Evolutionary conservation across 2,797 vertebrate genomes (phyloP), one percentile per base, ranked within the genome.

Genomic region (Lithobates pipiens): DNA sequence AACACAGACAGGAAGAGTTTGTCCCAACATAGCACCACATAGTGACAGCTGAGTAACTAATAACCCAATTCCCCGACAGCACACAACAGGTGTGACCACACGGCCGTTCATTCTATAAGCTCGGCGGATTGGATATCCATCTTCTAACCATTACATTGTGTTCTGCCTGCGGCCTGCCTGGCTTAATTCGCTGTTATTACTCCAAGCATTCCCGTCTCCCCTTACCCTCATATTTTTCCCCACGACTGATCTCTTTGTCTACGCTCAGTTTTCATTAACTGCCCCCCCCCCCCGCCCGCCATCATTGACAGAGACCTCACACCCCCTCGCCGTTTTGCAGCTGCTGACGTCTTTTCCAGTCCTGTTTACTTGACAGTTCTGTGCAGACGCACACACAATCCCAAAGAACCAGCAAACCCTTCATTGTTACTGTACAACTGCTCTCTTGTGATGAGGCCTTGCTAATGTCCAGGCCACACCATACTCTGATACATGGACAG

Each of bases 281-380:
- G 29, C 42, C 78, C 68, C 15, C 44, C 27, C 29, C 21, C 32
- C 78, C 15, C n/a, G n/a, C n/a, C 21, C 16, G 29, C 44, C 67
- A 70, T 80, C 78, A 10, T 10, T 72, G 68, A 39, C 63, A 29
- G 76, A 78, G 63, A 25, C 77, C 63, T 70, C 77, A 50, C 78
- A 54, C 67, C 77, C 78, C 78, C 78, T 36, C 78, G 10, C 11
- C 11, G 34, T 50, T 67, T 71, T 44, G 46, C 78, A 72, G 68
- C 50, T 71, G 78, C 68, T 80, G 78, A 80, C 44, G 78, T 72
- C 78, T 80, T 71, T 80, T 29, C 68, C 78, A 34, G 67, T 25
- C 46, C 32, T 80, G 70, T 80, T 80, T 80, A 80, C 68, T 57
- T 69, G 36, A 32, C 11, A 32, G 13, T 27, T 77, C 29, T 1